Base-by-base conservation (phyloP, 2,888 invertebrate genomes). In the Epistrophe eligans region DNA sequence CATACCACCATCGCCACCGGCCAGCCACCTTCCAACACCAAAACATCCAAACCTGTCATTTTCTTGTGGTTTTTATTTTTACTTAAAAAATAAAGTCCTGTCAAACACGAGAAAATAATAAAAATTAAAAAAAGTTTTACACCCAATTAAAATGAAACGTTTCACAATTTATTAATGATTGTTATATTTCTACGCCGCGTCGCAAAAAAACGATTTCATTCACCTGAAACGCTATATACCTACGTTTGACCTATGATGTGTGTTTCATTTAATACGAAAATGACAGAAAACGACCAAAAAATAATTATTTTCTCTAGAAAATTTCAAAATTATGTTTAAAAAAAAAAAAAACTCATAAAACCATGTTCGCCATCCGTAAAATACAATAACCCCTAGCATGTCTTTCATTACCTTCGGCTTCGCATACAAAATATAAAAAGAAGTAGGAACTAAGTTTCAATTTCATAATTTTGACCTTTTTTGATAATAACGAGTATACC, bases 81-180 rank as follows among this genome's bases (percentile, higher is more conserved):
- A 55, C 19, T 19, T 50, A n/a, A 17, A 66, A 67, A 19, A 24
- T 24, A 24, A 24, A 24, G 50, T 67, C 50, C 50, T 67, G 50
- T 67, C 66, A 67, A 67, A 67, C 35, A 67, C 50, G 32, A 32
- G n/a, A 43, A 11, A 52, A 62, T 15, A 38, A 24, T 43, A 32
- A 72, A 67, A 71, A 71, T 58, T 64, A 81, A 52, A 73, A 45
- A 43, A 74, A 45, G 66, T 83, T 83, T 87, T 87, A 83, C 87
- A 87, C 87, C 62, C 79, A 87, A 87, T 87, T 87, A 87, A n/a
- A 74, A 87, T 76, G 71, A 83, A 82, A 81, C 67, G 72, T 70
- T 73, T 72, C 70, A 43, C 17, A 55, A 62, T 28, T 32, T 32
- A 35, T 62, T 71, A 67, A 67, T 19, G 48, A 67, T 67, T 50